These are phyloP conservation scores for Aphrocallistes beatrix DNA, from an alignment of 37 sponge, comb jelly and placozoan species.

Conservation along the genomic window DNA sequence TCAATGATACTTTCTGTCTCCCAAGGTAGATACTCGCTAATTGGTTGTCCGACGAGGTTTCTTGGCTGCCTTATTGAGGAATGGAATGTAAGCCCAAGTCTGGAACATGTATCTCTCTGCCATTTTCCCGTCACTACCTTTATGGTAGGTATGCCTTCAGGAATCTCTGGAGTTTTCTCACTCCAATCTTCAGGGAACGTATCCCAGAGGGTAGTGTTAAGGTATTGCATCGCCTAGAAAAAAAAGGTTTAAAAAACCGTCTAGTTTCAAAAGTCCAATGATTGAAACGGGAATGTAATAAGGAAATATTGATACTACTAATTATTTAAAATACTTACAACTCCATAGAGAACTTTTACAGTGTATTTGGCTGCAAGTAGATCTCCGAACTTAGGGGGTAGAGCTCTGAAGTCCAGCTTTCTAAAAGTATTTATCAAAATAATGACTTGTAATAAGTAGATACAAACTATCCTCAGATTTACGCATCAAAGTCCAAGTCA, in stretches of 20 bases:
- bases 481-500: too few species aligned
- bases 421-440: neutral
- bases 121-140: neutral
- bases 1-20: neutral
- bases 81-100: neutral
- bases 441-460: too few species aligned
- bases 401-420: neutral
- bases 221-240: neutral
- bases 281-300: too few species aligned
- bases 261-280: too few species aligned
- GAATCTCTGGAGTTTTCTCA: neutral
- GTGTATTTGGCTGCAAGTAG: neutral
- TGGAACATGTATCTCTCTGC: neutral
- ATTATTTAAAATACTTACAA: too few species aligned
- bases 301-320: too few species aligned
- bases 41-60: neutral
- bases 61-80: neutral
- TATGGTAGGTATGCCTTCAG: neutral
- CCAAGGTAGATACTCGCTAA: neutral
- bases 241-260: too few species aligned
- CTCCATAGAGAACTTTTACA: neutral
- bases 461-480: too few species aligned
- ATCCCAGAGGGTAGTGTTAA: neutral
- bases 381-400: neutral
- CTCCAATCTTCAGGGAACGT: neutral